These are phyloP conservation scores for Peribatodes rhomboidaria DNA, from an alignment of 2,888 invertebrate genomes.

Conservation along the genomic window DNA sequence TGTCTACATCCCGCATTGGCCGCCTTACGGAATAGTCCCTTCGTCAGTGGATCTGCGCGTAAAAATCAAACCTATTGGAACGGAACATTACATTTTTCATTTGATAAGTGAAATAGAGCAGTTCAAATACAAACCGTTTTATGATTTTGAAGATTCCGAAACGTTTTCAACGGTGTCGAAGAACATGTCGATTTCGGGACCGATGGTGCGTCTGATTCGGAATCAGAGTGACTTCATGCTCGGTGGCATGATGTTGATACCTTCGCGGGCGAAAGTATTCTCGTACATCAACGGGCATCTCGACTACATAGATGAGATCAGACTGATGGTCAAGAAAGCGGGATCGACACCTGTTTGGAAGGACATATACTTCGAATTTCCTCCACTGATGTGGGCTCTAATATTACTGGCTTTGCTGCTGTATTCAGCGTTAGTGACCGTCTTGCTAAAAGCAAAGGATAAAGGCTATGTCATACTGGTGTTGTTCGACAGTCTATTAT, in stretches of 20 bases:
- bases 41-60: neutral
- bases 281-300: slow-evolving; percentile 57
- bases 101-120: slow-evolving; percentile 57
- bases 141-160: slow-evolving; percentile 49
- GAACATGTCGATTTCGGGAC: slow-evolving; percentile 57
- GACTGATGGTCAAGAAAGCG: slow-evolving; percentile 59
- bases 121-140: slow-evolving; percentile 60
- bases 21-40: slow-evolving; percentile 61
- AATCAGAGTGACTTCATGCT: slow-evolving; percentile 51
- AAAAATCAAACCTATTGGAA: slow-evolving; percentile 38
- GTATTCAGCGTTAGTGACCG: slow-evolving; percentile 50
- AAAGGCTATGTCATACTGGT: slow-evolving; percentile 52
- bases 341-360: slow-evolving; percentile 53
- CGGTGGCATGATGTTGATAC: slow-evolving; percentile 53
- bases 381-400: slow-evolving; percentile 55
- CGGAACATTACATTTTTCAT: slow-evolving; percentile 57
- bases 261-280: slow-evolving; percentile 52
- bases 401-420: slow-evolving; percentile 51
- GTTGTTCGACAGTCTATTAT: slow-evolving; percentile 57
- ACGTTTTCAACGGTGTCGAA: slow-evolving; percentile 51
- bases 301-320: slow-evolving; percentile 57
- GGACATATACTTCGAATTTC: slow-evolving; percentile 60
- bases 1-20: slow-evolving; percentile 59
- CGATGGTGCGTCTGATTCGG: slow-evolving; percentile 46
- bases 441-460: slow-evolving; percentile 48